A percentile compares a stretch with the other conserved stretches of the same genome.
These are phyloP conservation scores for Neelides folsomi DNA, from an alignment of 2,888 invertebrate species.

Conservation along the genomic window DNA sequence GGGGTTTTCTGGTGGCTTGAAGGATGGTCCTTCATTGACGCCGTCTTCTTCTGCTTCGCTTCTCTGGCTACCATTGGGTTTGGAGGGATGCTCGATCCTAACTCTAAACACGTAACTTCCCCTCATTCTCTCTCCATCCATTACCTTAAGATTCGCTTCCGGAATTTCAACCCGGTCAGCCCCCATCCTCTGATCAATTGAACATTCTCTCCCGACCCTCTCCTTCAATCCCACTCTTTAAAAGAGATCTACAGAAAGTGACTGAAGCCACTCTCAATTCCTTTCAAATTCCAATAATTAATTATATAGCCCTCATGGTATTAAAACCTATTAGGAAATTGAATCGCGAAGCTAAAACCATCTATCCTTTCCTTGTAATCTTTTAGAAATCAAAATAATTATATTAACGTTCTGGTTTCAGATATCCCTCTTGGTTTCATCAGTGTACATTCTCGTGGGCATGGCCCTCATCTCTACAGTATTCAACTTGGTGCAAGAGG, in stretches of 20 bases:
- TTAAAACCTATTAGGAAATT: too few species aligned
- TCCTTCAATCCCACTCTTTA: background rate
- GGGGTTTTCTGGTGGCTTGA: conserved; percentile 33
- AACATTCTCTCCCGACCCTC: background rate
- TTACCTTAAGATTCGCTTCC: background rate
- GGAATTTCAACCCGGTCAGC: background rate
- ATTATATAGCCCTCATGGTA: too few species aligned
- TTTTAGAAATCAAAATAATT: too few species aligned
- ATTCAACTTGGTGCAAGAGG: conserved; percentile 71
- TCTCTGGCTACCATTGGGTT: conserved; percentile 62
- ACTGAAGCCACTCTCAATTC: too few species aligned
- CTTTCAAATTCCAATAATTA: too few species aligned
- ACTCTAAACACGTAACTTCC: conserved; percentile 32
- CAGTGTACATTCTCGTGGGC: conserved; percentile 66
- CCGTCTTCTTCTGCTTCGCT: conserved; percentile 33
- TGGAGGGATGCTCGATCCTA: conserved; percentile 41
- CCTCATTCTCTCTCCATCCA: too few species aligned
- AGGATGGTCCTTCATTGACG: conserved; percentile 33
- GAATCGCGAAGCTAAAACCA: too few species aligned
- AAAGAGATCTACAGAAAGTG: too few species aligned
- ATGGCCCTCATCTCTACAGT: conserved; percentile 78
- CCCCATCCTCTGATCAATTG: background rate
- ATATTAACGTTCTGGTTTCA: too few species aligned
- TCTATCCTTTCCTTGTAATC: too few species aligned
- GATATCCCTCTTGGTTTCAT: conserved; percentile 60